Conservation (phyloP, 2,888 invertebrate genomes). For the Drepana falcataria region DNA sequence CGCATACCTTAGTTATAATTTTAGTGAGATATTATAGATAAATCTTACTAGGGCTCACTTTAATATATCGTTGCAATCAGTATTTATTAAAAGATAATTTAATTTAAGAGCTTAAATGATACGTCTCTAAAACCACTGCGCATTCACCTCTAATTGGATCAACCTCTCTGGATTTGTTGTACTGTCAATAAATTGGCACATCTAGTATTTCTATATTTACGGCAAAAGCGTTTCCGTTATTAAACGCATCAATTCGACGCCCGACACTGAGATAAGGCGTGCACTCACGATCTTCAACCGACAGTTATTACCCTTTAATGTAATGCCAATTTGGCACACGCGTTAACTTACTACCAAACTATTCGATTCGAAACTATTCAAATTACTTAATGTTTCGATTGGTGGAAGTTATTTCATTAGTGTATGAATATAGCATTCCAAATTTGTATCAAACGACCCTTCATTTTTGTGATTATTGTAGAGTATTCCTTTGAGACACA, state of each 20-base stretch:
- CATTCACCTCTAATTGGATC: too few species aligned
- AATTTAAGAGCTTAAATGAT: too few species aligned
- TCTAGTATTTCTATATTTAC: conserved; percentile 33
- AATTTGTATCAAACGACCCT: neutral
- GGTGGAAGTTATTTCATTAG: conserved; percentile 2
- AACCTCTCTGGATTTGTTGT: too few species aligned
- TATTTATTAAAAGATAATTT: too few species aligned
- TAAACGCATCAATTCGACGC: conserved; percentile 65
- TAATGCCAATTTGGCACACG: conserved; percentile 49
- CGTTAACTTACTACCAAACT: conserved; percentile 36
- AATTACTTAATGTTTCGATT: conserved; percentile 7
- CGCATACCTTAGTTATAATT: too few species aligned
- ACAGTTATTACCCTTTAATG: conserved; percentile 59
- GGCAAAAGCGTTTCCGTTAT: conserved; percentile 56
- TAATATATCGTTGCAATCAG: too few species aligned
- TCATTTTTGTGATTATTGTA: neutral
- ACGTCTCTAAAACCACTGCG: too few species aligned
- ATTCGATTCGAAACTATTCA: conserved; percentile 20
- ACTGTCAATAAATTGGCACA: conserved; percentile 11
- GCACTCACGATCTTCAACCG: conserved; percentile 52
- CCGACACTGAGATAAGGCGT: conserved; percentile 57
- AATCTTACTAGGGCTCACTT: too few species aligned
- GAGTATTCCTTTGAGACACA: too few species aligned
- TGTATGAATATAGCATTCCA: conserved; percentile 1
- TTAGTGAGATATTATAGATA: too few species aligned